These are phyloP conservation scores for Tiaroga cobitis DNA, from an alignment of 2,797 vertebrate genomes.

Conservation along the genomic window DNA sequence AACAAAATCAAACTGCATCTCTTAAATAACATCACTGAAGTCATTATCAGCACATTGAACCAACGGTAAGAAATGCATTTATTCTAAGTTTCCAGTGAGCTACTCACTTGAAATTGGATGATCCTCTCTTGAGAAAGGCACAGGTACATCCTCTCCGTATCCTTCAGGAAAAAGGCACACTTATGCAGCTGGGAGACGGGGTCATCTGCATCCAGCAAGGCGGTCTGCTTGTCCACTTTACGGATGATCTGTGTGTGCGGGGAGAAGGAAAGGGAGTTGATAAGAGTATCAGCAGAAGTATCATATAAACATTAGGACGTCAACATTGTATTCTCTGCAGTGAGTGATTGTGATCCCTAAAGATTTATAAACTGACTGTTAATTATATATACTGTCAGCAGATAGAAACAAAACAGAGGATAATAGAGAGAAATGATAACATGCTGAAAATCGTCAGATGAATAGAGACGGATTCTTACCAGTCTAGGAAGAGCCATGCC, in stretches of 20 bases:
- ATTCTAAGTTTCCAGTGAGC: not conserved
- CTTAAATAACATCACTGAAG: not conserved
- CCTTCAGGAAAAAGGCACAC: conserved; percentile 99
- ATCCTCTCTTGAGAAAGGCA: conserved; percentile 99
- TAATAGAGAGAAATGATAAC: conserved; percentile 12
- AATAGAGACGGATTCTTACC: conserved; percentile 75
- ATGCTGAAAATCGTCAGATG: not conserved
- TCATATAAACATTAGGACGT: not conserved
- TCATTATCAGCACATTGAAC: not conserved
- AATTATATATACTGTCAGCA: not conserved
- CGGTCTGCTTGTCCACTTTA: conserved; percentile 99
- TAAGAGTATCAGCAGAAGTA: not conserved
- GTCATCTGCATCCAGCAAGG: conserved; percentile 96
- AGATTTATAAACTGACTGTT: not conserved
- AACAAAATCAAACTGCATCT: not conserved
- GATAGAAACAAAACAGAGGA: not conserved
- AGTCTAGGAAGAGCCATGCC: conserved; percentile 98
- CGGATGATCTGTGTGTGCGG: conserved; percentile 87
- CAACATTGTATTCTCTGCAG: not conserved
- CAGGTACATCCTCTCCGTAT: conserved; percentile 99
- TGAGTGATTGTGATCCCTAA: not conserved
- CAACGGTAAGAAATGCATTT: not conserved
- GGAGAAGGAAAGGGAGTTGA: not conserved
- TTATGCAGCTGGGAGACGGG: conserved; percentile 99
- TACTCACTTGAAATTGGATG: conserved; percentile 97